Evolutionary conservation across 2,113 vertebrate species (phyloP), one percentile per base, ranked within the genome.

Genomic region (Sphaerodactylus townsendi): DNA sequence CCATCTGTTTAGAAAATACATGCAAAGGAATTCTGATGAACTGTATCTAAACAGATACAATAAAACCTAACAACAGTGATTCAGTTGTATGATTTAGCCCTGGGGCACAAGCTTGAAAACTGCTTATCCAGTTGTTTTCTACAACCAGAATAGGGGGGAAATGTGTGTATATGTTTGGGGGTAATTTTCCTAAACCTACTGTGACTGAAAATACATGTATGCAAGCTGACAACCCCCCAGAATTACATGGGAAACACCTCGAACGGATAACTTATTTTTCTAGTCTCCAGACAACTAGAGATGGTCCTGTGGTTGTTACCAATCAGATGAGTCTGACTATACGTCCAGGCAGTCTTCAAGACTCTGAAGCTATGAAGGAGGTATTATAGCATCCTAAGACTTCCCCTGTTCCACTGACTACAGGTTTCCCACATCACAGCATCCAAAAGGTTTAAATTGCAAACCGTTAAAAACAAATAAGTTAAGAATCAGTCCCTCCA

Each of bases 31-130:
- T 44, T 77, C 46, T 68, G 53, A 68, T 62, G 23, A 41, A n/a
- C 41, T 13, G 17, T 44, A 19, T 83, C 72, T 44, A 81, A 30
- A 87, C 84, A 92, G 88, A 89, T 88, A 90, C 69, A 86, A 59
- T 53, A 79, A 37, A 83, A 87, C 89, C 71, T 81, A 10, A 74
- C 82, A 89, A 83, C 88, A 87, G 28, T 90, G 88, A 88, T 91
- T 88, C 87, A 77, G 77, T 25, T 82, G 84, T 82, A 91, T 87
- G 87, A 81, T 87, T 33, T 76, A 88, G 87, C 87, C 86, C 82
- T n/a, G 28, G 59, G 35, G 10, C 23, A 69, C 68, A 62, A 64
- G 23, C 59, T 64, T 33, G 56, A 62, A 79, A 33, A 72, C 14
- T 59, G 69, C 71, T 70, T 72, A 48, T n/a, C 21, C 10, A 33